Evolutionary conservation across 2,113 vertebrate genomes (phyloP).

Genomic region (Microcebus lehilahytsara): DNA sequence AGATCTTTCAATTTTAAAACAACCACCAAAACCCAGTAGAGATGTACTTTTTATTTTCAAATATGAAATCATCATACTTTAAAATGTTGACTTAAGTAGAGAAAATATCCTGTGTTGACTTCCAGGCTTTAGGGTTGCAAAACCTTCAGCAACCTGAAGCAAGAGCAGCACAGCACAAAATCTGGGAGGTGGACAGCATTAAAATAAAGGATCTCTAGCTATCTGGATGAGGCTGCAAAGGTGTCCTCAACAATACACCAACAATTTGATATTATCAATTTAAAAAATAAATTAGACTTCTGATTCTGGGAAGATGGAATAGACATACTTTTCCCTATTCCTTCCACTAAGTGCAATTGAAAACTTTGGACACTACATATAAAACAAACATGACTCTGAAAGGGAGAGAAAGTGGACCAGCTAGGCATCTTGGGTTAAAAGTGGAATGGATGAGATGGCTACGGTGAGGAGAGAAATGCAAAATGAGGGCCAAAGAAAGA

Average conservation of each 20-base stretch:
- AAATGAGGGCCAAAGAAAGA: neutral
- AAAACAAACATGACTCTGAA: neutral
- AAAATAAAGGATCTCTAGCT: neutral
- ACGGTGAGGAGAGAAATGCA: neutral
- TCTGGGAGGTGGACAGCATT: neutral
- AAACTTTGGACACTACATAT: neutral
- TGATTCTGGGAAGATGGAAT: neutral
- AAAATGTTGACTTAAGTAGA: conserved; percentile 6
- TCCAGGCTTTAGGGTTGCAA: neutral
- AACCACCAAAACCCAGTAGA: neutral
- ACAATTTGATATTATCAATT: neutral
- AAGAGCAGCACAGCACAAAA: neutral
- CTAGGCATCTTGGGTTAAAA: neutral
- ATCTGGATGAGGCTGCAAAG: neutral
- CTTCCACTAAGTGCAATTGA: neutral
- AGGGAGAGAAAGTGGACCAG: neutral
- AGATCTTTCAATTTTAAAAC: neutral
- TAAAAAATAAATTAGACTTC: neutral
- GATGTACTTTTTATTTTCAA: neutral
- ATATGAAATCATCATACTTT: conserved; percentile 13
- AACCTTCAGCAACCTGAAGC: neutral
- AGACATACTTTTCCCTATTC: neutral
- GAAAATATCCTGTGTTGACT: neutral
- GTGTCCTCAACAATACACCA: neutral
- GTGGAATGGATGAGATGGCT: neutral